These are phyloP conservation scores for Epinephelus moara DNA, from an alignment of 2,113 vertebrate genomes.

Conservation along the genomic window DNA sequence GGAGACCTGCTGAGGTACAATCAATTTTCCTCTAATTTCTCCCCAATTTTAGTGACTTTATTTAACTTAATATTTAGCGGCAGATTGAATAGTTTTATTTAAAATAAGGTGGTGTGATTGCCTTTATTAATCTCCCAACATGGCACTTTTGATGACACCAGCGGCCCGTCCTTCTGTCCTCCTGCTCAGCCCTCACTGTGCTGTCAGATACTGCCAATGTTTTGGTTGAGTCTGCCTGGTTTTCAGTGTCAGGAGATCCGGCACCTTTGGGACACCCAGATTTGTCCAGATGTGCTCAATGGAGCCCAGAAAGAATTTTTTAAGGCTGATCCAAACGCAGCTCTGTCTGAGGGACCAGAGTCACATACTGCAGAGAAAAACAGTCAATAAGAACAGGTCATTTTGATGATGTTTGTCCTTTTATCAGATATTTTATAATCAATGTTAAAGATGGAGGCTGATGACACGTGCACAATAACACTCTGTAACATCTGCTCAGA, in stretches of 20 bases:
- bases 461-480: background rate
- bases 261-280: background rate
- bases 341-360: background rate
- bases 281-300: background rate
- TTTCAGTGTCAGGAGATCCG: background rate
- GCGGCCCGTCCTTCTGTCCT: conserved; percentile 17
- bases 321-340: background rate
- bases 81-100: background rate
- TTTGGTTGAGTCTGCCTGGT: background rate
- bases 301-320: background rate
- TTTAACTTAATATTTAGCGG: background rate
- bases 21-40: conserved; percentile 3
- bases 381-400: too few species aligned
- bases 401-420: background rate
- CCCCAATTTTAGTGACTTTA: background rate
- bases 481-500: background rate
- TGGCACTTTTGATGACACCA: background rate
- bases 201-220: conserved; percentile 36
- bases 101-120: background rate
- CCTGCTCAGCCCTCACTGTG: conserved; percentile 47
- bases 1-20: conserved; percentile 29
- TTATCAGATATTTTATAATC: background rate
- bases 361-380: background rate
- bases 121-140: background rate
- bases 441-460: background rate